A percentile compares a stretch with the other conserved stretches of the same genome.
Conservation (phyloP, 2,113 vertebrate genomes). For the Colius striatus region DNA sequence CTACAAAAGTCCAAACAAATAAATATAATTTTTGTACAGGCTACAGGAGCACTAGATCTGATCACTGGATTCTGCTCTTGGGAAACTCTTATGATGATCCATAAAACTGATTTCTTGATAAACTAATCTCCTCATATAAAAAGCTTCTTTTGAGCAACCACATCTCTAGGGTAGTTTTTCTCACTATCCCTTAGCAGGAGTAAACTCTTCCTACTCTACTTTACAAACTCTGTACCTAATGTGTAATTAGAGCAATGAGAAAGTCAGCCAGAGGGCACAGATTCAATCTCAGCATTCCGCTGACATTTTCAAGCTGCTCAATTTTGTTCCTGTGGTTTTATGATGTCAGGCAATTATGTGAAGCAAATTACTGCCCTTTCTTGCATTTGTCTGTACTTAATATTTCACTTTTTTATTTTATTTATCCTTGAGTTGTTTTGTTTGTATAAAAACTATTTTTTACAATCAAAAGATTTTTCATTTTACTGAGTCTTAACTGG, state of each 20-base stretch:
- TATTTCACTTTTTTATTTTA: not conserved
- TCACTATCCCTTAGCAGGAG: not conserved
- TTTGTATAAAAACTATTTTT: not conserved
- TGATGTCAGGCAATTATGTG: slow-evolving; percentile 6
- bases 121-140: not conserved
- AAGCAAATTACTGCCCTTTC: slow-evolving; percentile 15
- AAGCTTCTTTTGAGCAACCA: not conserved
- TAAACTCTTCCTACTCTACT: not conserved
- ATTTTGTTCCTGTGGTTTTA: slow-evolving; percentile 53
- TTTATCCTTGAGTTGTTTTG: not conserved
- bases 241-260: slow-evolving; percentile 40
- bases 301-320: slow-evolving; percentile 63
- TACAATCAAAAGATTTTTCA: not conserved
- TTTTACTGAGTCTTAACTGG: not conserved
- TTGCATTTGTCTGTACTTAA: not conserved
- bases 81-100: not conserved
- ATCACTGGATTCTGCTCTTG: not conserved
- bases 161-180: not conserved
- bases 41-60: not conserved
- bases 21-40: not conserved
- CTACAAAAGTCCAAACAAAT: not conserved
- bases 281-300: slow-evolving; percentile 42
- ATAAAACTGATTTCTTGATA: not conserved
- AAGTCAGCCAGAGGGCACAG: slow-evolving; percentile 57
- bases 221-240: not conserved